Conservation (phyloP, 2,888 invertebrate genomes). For the Alcis repandata region DNA sequence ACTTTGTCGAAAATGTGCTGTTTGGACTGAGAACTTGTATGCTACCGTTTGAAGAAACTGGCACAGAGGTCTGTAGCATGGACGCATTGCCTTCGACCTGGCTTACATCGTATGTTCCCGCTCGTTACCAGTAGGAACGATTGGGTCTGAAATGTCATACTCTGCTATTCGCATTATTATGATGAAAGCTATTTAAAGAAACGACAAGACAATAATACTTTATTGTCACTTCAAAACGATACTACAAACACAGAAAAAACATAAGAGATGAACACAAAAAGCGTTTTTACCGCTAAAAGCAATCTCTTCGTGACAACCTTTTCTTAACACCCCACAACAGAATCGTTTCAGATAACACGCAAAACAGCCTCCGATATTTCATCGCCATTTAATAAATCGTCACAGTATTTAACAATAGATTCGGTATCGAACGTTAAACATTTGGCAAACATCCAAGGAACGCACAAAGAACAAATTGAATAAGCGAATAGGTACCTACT, state of each 20-base stretch:
- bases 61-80: neutral
- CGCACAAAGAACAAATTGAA: conserved; percentile 60
- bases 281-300: too few relatives aligned
- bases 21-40: conserved; percentile 20
- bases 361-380: conserved; percentile 2
- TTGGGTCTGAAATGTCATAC: too few relatives aligned
- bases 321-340: too few relatives aligned
- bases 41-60: neutral
- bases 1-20: conserved; percentile 35
- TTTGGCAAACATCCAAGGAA: conserved; percentile 62
- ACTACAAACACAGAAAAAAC: too few relatives aligned
- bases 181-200: neutral
- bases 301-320: too few relatives aligned
- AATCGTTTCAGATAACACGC: neutral
- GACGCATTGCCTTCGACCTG: too few relatives aligned
- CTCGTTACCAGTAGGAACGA: too few relatives aligned
- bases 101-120: too few relatives aligned
- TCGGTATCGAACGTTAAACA: conserved; percentile 54
- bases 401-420: conserved; percentile 50
- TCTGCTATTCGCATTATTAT: neutral
- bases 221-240: too few relatives aligned
- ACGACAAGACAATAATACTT: too few relatives aligned
- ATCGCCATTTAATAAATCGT: conserved; percentile 24
- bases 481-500: conserved; percentile 58
- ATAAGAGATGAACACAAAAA: too few relatives aligned